phyloP scores from a whole-genome alignment of 2,113 vertebrate genomes.

The Eptesicus fuscus region DNA sequence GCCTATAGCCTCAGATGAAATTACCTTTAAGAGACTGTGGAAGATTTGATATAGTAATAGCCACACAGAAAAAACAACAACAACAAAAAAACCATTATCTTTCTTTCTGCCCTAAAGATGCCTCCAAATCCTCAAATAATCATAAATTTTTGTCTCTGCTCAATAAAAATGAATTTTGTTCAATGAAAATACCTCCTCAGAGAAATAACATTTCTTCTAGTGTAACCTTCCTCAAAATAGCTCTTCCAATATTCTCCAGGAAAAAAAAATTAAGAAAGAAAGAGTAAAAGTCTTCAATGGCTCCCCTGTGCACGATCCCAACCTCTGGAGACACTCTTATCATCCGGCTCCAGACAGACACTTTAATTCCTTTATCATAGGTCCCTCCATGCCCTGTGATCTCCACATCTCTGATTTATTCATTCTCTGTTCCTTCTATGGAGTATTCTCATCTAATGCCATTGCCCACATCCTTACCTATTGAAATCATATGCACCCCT shows the following conservation, averaged over 20 bases:
- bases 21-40: not conserved
- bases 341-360: not conserved
- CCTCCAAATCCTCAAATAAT: not conserved
- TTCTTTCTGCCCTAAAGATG: not conserved
- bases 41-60: slow-evolving; percentile 1
- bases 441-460: not conserved
- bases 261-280: not conserved
- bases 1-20: not conserved
- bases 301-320: not conserved
- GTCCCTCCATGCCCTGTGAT: fast-evolving
- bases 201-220: slow-evolving; percentile 37
- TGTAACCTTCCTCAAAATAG: not conserved
- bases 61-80: not conserved
- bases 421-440: not conserved
- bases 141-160: slow-evolving; percentile 24
- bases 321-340: fast-evolving
- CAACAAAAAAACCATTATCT: not conserved
- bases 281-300: not conserved
- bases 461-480: not conserved
- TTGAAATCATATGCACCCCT: not conserved
- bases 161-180: slow-evolving; percentile 51
- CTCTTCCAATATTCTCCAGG: not conserved
- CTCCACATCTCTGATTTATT: not conserved
- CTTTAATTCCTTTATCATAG: not conserved
- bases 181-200: slow-evolving; percentile 12